Conservation (phyloP, 2,888 invertebrate genomes). For the Melolontha melolontha region DNA sequence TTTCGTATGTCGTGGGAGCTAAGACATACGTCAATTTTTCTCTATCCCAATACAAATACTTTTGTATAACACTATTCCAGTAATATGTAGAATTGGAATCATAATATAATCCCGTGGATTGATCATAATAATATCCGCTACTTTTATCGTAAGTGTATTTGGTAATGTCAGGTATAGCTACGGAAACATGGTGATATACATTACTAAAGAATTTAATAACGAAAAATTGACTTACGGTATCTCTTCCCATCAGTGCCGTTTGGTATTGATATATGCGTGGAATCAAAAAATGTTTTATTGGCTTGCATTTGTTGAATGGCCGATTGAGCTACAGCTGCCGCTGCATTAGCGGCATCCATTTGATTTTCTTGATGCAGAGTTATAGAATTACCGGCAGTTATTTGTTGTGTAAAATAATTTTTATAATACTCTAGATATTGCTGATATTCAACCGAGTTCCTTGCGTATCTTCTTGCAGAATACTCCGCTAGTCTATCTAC, state of each 20-base stretch:
- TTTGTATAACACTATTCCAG: slow-evolving; percentile 90
- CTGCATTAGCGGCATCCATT: slow-evolving; percentile 84
- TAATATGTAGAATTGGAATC: slow-evolving; percentile 97
- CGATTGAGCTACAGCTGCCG: slow-evolving; percentile 90
- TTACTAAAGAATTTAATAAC: not conserved
- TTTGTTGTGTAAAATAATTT: slow-evolving; percentile 77
- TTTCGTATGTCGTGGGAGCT: slow-evolving; percentile 62
- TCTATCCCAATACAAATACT: slow-evolving; percentile 96
- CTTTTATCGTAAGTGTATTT: slow-evolving; percentile 94
- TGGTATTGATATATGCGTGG: slow-evolving; percentile 67
- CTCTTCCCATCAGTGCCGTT: slow-evolving; percentile 76
- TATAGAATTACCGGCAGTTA: slow-evolving; percentile 70
- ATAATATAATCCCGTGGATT: slow-evolving; percentile 93
- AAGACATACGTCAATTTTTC: slow-evolving; percentile 74
- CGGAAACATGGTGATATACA: slow-evolving; percentile 44
- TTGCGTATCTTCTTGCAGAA: slow-evolving; percentile 80
- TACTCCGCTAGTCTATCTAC: slow-evolving; percentile 81
- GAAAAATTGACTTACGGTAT: slow-evolving; percentile 67
- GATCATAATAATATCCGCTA: slow-evolving; percentile 97
- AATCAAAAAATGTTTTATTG: slow-evolving; percentile 64
- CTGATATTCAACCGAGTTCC: slow-evolving; percentile 76
- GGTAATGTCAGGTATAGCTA: slow-evolving; percentile 86
- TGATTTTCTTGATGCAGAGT: slow-evolving; percentile 68
- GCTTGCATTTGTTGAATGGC: slow-evolving; percentile 79
- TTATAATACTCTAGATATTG: slow-evolving; percentile 79